Percentiles rank a stretch among this genome's conserved stretches.
These are phyloP conservation scores for Microctenopoma lineatum DNA, from an alignment of 2,797 vertebrate genomes.

Conservation along the genomic window DNA sequence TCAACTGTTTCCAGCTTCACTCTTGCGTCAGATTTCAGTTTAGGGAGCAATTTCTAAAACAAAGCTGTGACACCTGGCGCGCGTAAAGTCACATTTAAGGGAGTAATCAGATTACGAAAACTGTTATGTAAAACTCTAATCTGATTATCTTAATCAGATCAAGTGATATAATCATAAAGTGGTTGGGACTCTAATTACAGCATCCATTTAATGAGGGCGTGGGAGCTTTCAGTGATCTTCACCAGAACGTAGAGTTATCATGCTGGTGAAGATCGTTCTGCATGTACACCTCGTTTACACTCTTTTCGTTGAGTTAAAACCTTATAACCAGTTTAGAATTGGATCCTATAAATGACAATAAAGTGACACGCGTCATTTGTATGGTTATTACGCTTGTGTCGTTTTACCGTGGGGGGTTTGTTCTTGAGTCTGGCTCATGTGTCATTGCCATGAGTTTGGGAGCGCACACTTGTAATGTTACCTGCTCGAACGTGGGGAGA, in stretches of 20 bases:
- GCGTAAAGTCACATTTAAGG: slow-evolving; percentile 29
- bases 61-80: slow-evolving; percentile 1
- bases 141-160: slow-evolving; percentile 30
- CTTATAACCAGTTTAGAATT: too few species aligned
- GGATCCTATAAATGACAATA: too few species aligned
- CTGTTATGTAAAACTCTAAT: slow-evolving; percentile 40
- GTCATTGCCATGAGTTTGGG: neutral
- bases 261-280: too few species aligned
- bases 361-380: too few species aligned
- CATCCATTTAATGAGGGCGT: neutral
- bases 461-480: too few species aligned
- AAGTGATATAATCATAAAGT: slow-evolving; percentile 10
- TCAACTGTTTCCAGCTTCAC: neutral
- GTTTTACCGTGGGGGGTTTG: too few species aligned
- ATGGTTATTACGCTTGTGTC: too few species aligned
- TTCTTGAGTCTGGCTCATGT: neutral
- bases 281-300: too few species aligned
- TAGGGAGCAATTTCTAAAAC: neutral
- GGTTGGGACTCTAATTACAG: neutral
- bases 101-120: slow-evolving; percentile 34
- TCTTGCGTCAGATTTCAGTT: slow-evolving; percentile 5
- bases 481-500: too few species aligned
- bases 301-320: too few species aligned
- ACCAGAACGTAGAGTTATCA: too few species aligned
- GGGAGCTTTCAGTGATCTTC: neutral